Percentiles rank a stretch among this genome's conserved stretches.
Evolutionary conservation across 2,797 vertebrate genomes (phyloP).

Genomic region (Dallia pectoralis): DNA sequence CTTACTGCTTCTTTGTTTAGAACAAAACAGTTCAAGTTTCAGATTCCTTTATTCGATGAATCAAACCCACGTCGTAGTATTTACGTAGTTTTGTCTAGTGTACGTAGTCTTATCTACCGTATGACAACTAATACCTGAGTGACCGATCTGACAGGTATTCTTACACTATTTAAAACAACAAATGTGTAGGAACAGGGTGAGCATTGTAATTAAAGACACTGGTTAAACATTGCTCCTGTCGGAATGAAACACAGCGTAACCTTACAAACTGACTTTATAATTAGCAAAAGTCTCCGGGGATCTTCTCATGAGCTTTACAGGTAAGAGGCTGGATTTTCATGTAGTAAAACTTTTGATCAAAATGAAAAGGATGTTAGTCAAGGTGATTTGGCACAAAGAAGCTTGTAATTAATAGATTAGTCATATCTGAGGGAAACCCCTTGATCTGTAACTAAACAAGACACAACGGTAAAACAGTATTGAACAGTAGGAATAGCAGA

Average conservation of each 20-base stretch:
- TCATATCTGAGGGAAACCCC: conserved; percentile 24
- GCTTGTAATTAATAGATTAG: conserved; percentile 29
- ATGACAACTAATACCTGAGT: no score
- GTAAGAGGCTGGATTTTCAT: conserved; percentile 12
- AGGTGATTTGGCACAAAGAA: conserved; percentile 37
- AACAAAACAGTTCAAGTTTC: no score
- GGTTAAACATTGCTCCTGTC: not conserved
- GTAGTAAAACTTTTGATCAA: conserved; percentile 32
- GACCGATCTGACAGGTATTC: no score
- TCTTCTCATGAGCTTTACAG: conserved; percentile 42
- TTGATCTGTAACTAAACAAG: conserved; percentile 47
- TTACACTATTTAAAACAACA: no score
- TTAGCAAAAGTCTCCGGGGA: conserved; percentile 1
- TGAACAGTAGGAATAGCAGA: conserved; percentile 6
- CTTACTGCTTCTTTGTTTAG: no score
- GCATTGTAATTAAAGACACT: not conserved
- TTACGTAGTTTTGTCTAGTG: not conserved
- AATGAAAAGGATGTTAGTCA: conserved; percentile 54
- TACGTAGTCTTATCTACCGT: conserved; percentile 3
- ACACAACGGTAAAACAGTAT: conserved; percentile 39
- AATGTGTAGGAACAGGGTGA: no score
- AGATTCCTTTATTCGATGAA: no score
- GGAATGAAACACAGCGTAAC: conserved; percentile 11
- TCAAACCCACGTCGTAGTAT: no score
- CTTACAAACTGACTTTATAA: not conserved